These are phyloP conservation scores for Serranus cabrilla DNA, from an alignment of 2,797 vertebrate genomes.

Conservation along the genomic window DNA sequence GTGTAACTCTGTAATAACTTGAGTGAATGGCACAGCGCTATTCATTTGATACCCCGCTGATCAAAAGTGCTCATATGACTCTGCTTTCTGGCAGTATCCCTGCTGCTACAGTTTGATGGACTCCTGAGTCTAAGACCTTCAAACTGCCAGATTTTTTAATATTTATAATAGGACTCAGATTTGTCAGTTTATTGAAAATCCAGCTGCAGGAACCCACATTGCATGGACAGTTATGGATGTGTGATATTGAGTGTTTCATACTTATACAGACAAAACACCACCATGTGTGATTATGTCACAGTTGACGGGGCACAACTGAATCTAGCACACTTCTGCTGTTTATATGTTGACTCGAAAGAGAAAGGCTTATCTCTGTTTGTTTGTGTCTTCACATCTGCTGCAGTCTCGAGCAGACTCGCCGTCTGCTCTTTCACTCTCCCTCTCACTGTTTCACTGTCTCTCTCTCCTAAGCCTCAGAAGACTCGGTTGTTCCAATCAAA, in stretches of 20 bases:
- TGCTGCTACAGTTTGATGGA: slow-evolving; percentile 29
- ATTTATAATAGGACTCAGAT: slow-evolving; percentile 41
- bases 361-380: slow-evolving; percentile 28
- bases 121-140: slow-evolving; percentile 24
- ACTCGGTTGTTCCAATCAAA: slow-evolving; percentile 41
- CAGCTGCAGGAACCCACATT: slow-evolving; percentile 1
- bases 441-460: slow-evolving; percentile 3
- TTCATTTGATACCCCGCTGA: slow-evolving; percentile 25
- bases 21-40: slow-evolving; percentile 5
- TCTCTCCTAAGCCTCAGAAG: slow-evolving; percentile 46
- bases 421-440: slow-evolving; percentile 19
- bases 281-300: slow-evolving; percentile 18
- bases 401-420: neutral
- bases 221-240: slow-evolving; percentile 16
- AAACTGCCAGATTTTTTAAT: slow-evolving; percentile 37
- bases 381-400: slow-evolving; percentile 31
- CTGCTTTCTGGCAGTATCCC: slow-evolving; percentile 14
- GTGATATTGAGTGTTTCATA: slow-evolving; percentile 1
- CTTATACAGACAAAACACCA: neutral
- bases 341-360: slow-evolving; percentile 1
- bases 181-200: slow-evolving; percentile 35
- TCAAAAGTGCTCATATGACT: slow-evolving; percentile 20
- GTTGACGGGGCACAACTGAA: neutral
- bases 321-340: neutral
- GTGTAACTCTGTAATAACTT: neutral